Evolutionary conservation across 2,888 invertebrate species (phyloP), one percentile per base, ranked within the genome.

Genomic region (Tortrix viridana): DNA sequence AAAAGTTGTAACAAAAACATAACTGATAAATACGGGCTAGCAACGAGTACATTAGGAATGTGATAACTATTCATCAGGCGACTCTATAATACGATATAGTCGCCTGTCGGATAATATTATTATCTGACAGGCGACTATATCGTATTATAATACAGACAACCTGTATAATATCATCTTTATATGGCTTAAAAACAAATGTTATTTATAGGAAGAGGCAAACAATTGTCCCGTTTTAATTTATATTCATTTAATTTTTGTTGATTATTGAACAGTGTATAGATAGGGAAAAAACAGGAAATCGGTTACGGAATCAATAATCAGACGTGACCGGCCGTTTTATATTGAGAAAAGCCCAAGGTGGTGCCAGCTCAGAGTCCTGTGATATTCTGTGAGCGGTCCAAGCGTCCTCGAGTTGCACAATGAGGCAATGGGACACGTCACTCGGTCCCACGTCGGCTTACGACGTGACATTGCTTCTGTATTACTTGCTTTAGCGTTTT

Each of bases 401-500:
- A 56, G 23, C 57, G 68, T 67, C 68, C 68, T 68, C 68, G 67
- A 57, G 43, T 41, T 41, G 47, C 59, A 49, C 37, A 41, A 60
- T 57, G 16, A 23, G 43, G 47, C 49, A 64, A 56, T 26, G 82
- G 78, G 81, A 74, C 79, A 75, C 81, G 85, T 85, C 86, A 85
- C 79, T 72, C 77, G 74, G 72, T 76, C 78, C 79, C 74, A 72
- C 72, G 65, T 70, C 68, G 65, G 70, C 70, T 68, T 68, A 67
- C 71, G 78, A 85, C 87, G 89, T 88, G 88, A 86, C 80, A 77
- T 72, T 76, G 80, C 81, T 81, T 76, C 78, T 81, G 78, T 84
- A 86, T 85, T 81, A 76, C 82, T 80, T 43, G 37, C 73, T 82
- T 86, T 77, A 82, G 69, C 56, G 72, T 88, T 88, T 88, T 87